Evolutionary conservation across 2,888 invertebrate genomes (phyloP), one percentile per base, ranked within the genome.

Genomic region (Hydriomena furcata): DNA sequence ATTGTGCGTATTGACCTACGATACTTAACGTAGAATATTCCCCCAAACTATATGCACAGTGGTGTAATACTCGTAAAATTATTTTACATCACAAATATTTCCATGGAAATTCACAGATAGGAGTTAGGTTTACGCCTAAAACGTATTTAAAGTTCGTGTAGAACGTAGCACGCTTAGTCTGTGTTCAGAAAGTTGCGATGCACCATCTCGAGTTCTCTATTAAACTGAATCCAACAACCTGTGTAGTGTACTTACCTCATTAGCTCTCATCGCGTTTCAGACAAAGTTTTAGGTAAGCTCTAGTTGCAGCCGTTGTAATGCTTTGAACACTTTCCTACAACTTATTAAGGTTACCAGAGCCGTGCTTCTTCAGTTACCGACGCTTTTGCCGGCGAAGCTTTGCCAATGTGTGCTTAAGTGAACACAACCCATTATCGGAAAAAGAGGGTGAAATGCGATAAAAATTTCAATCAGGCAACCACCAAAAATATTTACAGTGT

Each of bases 401-500:
- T 75, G 72, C 76, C 78, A 76, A 76, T 70, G 73, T 71, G 69
- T 68, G 68, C 69, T 65, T 66, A 75, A 74, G 70, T 68, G 70
- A 77, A 65, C 73, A 75, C 79, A 77, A 87, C 83, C 83, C 82
- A 84, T 85, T 88, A 85, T 80, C 79, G 73, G 68, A 66, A 65
- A 67, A 72, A 71, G 75, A 62, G 73, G 81, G 74, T 73, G 76
- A 84, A 84, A 88, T 86, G 82, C 79, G 84, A 87, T 87, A 89
- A 86, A 84, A 52, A 73, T 84, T 89, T 89, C 89, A 89, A 90
- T 89, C 88, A 88, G 79, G 78, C 81, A 76, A 77, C 84, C 80
- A 72, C 83, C 85, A 81, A 87, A 86, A 88, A 88, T 89, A 87
- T 89, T 84, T 87, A 87, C 87, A 81, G 79, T 82, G 84, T 88